A percentile compares a stretch with the other conserved stretches of the same genome.
Conservation (phyloP, 2,113 vertebrate species). For the Microtus richardsoni region DNA sequence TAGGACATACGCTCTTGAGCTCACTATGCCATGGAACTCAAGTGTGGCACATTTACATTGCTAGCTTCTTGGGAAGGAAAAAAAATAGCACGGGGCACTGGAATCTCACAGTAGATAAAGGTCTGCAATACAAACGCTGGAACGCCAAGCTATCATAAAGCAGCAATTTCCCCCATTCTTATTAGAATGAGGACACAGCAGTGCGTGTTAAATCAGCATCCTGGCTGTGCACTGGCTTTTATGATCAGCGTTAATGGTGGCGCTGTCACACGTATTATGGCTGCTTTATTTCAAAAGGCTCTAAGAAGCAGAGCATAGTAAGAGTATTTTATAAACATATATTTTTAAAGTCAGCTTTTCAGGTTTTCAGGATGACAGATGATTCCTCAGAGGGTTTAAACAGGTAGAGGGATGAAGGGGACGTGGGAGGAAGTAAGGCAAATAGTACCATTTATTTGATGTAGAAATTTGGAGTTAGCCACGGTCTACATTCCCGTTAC, state of each 20-base stretch:
- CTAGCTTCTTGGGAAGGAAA: conserved; percentile 58
- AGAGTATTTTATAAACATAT: conserved; percentile 74
- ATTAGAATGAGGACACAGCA: conserved; percentile 81
- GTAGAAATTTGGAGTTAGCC: conserved; percentile 63
- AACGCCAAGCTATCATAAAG: conserved; percentile 72
- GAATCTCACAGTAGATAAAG: conserved; percentile 75
- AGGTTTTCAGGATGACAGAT: conserved; percentile 63
- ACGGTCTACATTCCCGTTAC: conserved; percentile 53
- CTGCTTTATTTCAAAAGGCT: conserved; percentile 84
- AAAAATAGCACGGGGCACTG: conserved; percentile 73
- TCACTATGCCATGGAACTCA: conserved; percentile 53
- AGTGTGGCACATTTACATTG: conserved; percentile 63
- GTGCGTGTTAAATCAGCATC: conserved; percentile 83
- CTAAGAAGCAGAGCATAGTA: conserved; percentile 71
- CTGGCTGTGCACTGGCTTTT: conserved; percentile 83
- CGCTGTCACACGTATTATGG: conserved; percentile 83
- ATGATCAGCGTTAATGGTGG: conserved; percentile 83
- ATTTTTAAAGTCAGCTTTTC: conserved; percentile 77
- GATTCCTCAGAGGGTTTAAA: conserved; percentile 43
- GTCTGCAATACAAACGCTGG: conserved; percentile 81
- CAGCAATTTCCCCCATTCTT: conserved; percentile 83
- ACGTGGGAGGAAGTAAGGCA: not conserved
- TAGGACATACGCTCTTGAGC: conserved; percentile 70
- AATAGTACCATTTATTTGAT: conserved; percentile 57
- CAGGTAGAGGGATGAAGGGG: not conserved